These are phyloP conservation scores for Eilema depressum DNA, from an alignment of 2,888 invertebrate genomes.

Conservation along the genomic window DNA sequence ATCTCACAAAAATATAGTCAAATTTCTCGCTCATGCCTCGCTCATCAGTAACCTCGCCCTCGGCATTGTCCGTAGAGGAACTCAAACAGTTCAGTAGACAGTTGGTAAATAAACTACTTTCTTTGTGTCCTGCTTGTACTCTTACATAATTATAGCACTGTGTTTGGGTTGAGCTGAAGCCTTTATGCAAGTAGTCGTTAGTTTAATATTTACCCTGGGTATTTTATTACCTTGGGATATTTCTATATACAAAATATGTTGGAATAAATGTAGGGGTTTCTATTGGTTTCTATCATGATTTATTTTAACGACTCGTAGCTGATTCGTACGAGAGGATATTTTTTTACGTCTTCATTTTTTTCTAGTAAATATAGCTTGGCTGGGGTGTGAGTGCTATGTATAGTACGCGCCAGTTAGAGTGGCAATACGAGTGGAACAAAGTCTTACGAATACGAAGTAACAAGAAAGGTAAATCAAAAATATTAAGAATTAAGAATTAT, in stretches of 20 bases:
- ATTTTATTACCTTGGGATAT: background rate
- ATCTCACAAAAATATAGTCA: background rate
- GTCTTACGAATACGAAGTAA: no score
- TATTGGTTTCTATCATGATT: no score
- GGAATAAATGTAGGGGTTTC: no score
- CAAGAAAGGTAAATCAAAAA: no score
- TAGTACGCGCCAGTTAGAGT: no score
- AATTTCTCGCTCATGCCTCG: background rate
- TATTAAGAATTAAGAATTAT: no score
- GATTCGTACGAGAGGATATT: no score
- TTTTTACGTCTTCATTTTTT: no score
- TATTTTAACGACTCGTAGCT: no score
- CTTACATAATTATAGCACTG: background rate
- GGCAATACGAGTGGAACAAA: no score
- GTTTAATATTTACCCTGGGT: background rate
- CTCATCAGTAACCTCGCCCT: background rate
- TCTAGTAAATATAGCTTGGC: no score
- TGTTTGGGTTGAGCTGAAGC: background rate
- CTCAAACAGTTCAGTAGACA: background rate
- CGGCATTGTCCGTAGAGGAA: background rate
- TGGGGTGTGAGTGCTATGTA: no score
- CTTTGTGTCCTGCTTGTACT: background rate
- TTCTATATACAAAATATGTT: background rate
- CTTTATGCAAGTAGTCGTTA: background rate
- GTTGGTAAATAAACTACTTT: conserved; percentile 14